Conservation (phyloP, 2,113 vertebrate species). For the Tachycineta bicolor region DNA sequence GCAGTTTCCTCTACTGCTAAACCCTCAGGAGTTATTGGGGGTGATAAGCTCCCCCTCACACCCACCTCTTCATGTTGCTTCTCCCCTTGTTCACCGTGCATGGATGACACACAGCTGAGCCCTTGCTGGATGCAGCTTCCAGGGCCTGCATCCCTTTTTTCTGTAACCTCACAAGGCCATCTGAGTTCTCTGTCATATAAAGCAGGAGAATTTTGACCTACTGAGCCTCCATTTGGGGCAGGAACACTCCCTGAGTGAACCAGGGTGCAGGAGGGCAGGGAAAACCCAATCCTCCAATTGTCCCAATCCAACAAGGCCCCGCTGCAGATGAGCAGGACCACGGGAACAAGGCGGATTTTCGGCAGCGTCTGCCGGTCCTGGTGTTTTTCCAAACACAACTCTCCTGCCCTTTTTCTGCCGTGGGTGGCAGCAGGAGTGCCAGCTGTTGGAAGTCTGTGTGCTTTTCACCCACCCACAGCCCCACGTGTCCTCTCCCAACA, state of each 20-base stretch:
- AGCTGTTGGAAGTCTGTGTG: conserved; percentile 21
- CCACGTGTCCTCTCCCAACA: background rate
- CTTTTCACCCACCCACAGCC: background rate
- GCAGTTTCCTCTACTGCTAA: background rate
- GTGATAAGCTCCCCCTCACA: background rate
- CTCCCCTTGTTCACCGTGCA: background rate
- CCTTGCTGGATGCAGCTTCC: background rate
- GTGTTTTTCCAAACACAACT: background rate
- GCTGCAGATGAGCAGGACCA: fast-evolving
- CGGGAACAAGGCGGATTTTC: background rate
- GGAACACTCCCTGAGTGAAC: background rate
- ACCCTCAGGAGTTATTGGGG: background rate
- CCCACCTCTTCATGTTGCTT: background rate
- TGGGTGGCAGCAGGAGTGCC: background rate
- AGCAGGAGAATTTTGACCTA: background rate
- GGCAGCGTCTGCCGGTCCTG: fast-evolving
- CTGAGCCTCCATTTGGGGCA: background rate
- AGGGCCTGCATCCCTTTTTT: background rate
- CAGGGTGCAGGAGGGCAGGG: background rate
- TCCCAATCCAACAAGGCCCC: background rate
- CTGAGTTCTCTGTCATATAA: background rate
- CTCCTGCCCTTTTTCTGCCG: background rate
- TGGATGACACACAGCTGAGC: background rate
- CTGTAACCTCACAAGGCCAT: background rate
- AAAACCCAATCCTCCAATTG: background rate